Percentiles rank a stretch among this genome's conserved stretches.
Conservation (phyloP, 1,140 invertebrate genomes). For the Zelostemma sp. region DNA sequence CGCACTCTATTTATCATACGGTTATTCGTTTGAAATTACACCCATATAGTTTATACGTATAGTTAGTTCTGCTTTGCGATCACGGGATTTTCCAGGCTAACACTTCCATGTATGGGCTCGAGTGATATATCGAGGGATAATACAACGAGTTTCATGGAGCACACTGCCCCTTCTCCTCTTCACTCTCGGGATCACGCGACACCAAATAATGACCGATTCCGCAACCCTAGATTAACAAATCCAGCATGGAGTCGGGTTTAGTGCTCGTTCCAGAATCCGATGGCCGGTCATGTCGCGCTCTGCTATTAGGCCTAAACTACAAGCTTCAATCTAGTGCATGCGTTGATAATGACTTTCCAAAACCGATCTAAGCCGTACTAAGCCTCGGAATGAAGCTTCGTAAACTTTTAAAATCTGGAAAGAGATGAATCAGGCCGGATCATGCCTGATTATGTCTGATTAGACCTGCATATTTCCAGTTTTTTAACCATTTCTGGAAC, state of each 20-base stretch:
- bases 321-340: conserved; percentile 17
- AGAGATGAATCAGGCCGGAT: too few relatives aligned
- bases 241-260: conserved; percentile 56
- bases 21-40: conserved; percentile 39
- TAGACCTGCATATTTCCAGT: too few relatives aligned
- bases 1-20: conserved; percentile 35
- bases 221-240: conserved; percentile 54
- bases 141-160: conserved; percentile 26
- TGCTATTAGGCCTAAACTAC: conserved; percentile 33
- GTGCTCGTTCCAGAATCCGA: conserved; percentile 38
- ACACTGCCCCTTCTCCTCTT: conserved; percentile 15
- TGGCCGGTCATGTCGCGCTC: conserved; percentile 36
- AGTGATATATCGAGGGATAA: conserved; percentile 47
- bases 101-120: conserved; percentile 23
- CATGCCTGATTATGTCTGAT: too few relatives aligned
- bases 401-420: too few relatives aligned
- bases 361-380: conserved; percentile 2
- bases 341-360: conserved; percentile 29
- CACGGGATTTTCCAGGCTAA: conserved; percentile 24
- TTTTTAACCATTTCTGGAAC: too few relatives aligned
- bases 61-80: conserved; percentile 38
- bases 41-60: neutral
- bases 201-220: conserved; percentile 58
- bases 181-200: conserved; percentile 52
- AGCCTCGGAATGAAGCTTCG: too few relatives aligned